A percentile compares a stretch with the other conserved stretches of the same genome.
phyloP scores from a whole-genome alignment of 1,140 invertebrate species.

The Agrilus planipennis region DNA sequence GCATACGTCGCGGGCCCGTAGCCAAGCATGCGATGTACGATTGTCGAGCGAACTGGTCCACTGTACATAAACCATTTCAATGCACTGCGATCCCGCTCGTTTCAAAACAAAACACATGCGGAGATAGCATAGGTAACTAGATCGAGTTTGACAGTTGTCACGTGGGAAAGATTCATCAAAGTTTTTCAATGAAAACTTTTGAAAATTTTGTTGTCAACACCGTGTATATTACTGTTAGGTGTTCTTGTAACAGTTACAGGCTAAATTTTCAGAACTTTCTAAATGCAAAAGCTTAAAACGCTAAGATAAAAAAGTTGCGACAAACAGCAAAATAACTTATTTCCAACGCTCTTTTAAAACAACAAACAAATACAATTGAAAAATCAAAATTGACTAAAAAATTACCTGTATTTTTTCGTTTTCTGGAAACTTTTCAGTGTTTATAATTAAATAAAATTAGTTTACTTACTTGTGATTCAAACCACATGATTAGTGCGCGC shows the following conservation, averaged over 20 bases:
- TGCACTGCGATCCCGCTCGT: conserved; percentile 32
- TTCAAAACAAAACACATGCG: conserved; percentile 37
- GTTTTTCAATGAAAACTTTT: conserved; percentile 25
- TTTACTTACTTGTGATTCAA: conserved; percentile 33
- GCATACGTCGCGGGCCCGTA: neutral
- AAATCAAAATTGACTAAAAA: too few relatives aligned
- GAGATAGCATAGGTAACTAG: conserved; percentile 33
- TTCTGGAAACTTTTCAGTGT: neutral
- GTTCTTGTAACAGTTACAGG: too few relatives aligned
- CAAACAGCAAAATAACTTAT: too few relatives aligned
- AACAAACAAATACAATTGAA: too few relatives aligned
- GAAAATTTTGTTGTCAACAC: too few relatives aligned
- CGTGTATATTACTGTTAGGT: too few relatives aligned
- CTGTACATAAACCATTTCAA: conserved; percentile 33
- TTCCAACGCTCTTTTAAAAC: too few relatives aligned
- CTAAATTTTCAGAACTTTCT: too few relatives aligned
- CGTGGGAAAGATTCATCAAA: conserved; percentile 20
- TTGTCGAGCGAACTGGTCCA: conserved; percentile 19
- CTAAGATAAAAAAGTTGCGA: too few relatives aligned
- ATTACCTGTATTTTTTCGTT: too few relatives aligned
- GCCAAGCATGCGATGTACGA: neutral
- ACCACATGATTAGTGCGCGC: conserved; percentile 34
- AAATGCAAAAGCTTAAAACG: too few relatives aligned
- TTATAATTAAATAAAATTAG: neutral
- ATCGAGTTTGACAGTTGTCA: conserved; percentile 34